Evolutionary conservation across 1,140 invertebrate species (phyloP), one percentile per base, ranked within the genome.

Genomic region (Calliphora vicina): DNA sequence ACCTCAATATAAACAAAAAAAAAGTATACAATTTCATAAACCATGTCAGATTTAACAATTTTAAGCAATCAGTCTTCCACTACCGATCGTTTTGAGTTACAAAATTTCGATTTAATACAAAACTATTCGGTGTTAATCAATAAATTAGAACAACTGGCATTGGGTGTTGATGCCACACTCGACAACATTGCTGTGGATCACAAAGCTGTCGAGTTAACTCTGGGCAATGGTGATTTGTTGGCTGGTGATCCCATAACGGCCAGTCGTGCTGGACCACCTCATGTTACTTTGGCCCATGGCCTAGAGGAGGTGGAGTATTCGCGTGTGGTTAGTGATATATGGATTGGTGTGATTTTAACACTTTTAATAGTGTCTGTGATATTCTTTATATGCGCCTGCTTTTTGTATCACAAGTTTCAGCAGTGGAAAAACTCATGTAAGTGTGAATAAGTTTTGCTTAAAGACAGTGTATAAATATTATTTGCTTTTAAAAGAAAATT

Each of bases 371-470:
- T 93, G 5, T 92, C 92, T 84, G 93, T 93, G 85, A 91, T 93
- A 81, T 93, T 93, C 84, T 93, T 93, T 86, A 92, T 93, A 86
- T 93, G 93, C 85, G 91, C 92, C 26, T 93, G 93, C 87, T 91
- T 94, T 67, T 86, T 94, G 6, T 93, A 93, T 85, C 93, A 94
- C 91, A 92, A 93, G 88, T 92, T 94, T 90, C 91, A 94, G 91
- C 91, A 94, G 88, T 93, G 94, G 94, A 92, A 94, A 89, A 90
- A 92, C 88, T 89, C 92, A 91, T 93, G 94, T 95, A 88, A 93
- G 92, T 90, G 35, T 35, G 0, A 2, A 35, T n/a, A n/a, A n/a
- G n/a, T n/a, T n/a, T n/a, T n/a, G n/a, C n/a, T n/a, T n/a, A n/a
- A n/a, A n/a, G n/a, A n/a, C n/a, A n/a, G n/a, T n/a, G n/a, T n/a